Base-by-base conservation (phyloP, 1,140 invertebrate genomes). In the Rhagoletis zephyria region DNA sequence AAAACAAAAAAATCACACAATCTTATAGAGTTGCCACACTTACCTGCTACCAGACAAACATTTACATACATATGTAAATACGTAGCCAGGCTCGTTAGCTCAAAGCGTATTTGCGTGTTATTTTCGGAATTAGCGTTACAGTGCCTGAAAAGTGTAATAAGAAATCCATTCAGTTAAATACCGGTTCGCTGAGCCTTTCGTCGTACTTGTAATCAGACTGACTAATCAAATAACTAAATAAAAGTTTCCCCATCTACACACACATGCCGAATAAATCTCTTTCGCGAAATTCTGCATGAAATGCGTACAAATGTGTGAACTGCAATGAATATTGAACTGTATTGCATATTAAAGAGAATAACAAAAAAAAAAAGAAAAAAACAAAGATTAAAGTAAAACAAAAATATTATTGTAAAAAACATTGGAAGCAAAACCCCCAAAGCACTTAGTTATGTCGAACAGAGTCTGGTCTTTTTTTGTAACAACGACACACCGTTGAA, bases 71-170 rank as follows among this genome's bases (percentile, higher is more conserved):
- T 65, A 30, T 65, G 67, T 48, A 74, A 42, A 74, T 74, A 45
- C 10, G 64, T 19, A 67, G 64, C 1, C 14, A 74, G 67, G 67
- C 3, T 42, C 40, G 45, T 42, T 14, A 3, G 67, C 42, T 48
- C n/a, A 14, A 12, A 16, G 16, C 42, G 1, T 45, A 16, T 74
- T 30, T n/a, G 42, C 16, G 40, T 14, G 45, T 74, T 74, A 74
- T 74, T 74, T 74, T 42, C 30, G 42, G 67, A 45, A 74, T 45
- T 45, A n/a, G 45, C 42, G 42, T 45, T 67, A 48, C 42, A 45
- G 67, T 74, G 40, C 3, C 67, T 74, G 67, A 42, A 10, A 48
- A 74, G 67, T 74, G 67, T 74, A 74, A 74, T 74, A 74, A 74
- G 45, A 74, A 74, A 74, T 45, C 12, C 12, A 10, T 42, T 16